phyloP scores from a whole-genome alignment of 1,140 invertebrate genomes.

The roundworm (Caenorhabditis elegans) region WBcel235 BX284604.4:5365001-5365500 shows the following conservation, averaged over 20 bases:
- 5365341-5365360: background rate
- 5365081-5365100: background rate
- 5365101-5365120: background rate
- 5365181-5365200: background rate
- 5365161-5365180: background rate
- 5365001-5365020: background rate
- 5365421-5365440: background rate
- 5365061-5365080: background rate
- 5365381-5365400: background rate
- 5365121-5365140: background rate
- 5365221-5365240: constrained; percentile 1
- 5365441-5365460: background rate
- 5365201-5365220: background rate
- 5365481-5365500: background rate
- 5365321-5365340: background rate
- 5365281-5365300: background rate
- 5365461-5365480: background rate
- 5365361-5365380: constrained; percentile 3
- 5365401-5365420: background rate
- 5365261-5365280: background rate
- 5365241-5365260: background rate
- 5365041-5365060: background rate
- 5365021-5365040: background rate
- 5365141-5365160: constrained; percentile 1
- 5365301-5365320: background rate